Conservation (phyloP, 1,140 invertebrate genomes). For the Megalonaias nervosa region DNA sequence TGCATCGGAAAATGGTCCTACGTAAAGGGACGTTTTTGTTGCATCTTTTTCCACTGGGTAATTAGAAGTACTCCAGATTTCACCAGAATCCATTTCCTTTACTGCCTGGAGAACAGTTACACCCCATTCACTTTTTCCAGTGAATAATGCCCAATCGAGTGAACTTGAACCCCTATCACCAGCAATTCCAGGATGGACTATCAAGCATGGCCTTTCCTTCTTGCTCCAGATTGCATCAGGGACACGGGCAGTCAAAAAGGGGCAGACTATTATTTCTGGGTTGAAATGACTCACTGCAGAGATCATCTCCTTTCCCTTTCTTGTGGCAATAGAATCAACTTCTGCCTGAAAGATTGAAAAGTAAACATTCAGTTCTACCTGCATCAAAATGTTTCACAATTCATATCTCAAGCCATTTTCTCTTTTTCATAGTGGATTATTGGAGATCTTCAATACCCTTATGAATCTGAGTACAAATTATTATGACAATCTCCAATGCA, state of each 20-base stretch:
- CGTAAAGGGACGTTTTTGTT: constrained; percentile 19
- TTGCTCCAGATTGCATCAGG: not conserved
- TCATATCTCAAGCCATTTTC: too few species aligned
- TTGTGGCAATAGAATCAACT: too few species aligned
- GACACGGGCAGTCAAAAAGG: constrained; percentile 10
- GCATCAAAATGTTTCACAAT: too few species aligned
- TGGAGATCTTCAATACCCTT: too few species aligned
- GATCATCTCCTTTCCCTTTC: not conserved
- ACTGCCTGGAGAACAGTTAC: constrained; percentile 19
- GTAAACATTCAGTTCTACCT: too few species aligned
- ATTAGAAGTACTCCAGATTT: constrained; percentile 11
- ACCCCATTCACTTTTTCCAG: constrained; percentile 1
- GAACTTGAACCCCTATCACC: constrained; percentile 16
- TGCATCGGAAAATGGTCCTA: constrained; percentile 6
- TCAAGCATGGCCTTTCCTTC: constrained; percentile 3
- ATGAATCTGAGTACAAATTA: too few species aligned
- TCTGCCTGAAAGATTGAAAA: too few species aligned
- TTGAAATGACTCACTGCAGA: not conserved
- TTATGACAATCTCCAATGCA: too few species aligned
- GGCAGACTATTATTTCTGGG: constrained; percentile 19
- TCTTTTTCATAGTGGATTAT: too few species aligned
- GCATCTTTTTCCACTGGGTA: constrained; percentile 1
- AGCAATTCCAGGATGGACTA: constrained; percentile 16
- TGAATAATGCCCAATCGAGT: constrained; percentile 17
- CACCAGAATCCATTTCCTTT: constrained; percentile 1